Percentiles rank a stretch among this genome's conserved stretches.
Conservation (phyloP, 2,888 invertebrate genomes). For the Priocnemis perturbator region DNA sequence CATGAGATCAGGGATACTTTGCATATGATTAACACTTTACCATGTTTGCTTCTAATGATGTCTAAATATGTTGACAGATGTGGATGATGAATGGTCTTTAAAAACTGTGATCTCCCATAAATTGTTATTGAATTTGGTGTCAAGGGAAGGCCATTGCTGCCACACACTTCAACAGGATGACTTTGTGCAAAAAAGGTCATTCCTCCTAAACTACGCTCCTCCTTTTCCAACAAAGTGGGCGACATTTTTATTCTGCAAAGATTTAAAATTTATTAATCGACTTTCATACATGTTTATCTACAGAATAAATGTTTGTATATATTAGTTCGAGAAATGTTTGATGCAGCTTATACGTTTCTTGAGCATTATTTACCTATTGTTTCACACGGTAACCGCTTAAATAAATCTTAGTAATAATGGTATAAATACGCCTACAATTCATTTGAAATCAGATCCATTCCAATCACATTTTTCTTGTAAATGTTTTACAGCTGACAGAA, state of each 20-base stretch:
- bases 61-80: conserved; percentile 94
- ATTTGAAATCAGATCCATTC: neutral
- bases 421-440: neutral
- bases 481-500: too few species aligned
- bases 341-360: too few species aligned
- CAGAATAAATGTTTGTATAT: too few species aligned
- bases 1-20: neutral
- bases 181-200: conserved; percentile 93
- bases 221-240: conserved; percentile 73
- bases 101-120: conserved; percentile 89
- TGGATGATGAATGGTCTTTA: conserved; percentile 87
- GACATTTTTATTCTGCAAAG: conserved; percentile 59
- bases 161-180: conserved; percentile 93
- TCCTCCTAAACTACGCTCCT: conserved; percentile 84
- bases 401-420: neutral
- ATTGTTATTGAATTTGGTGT: conserved; percentile 98
- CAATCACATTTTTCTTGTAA: too few species aligned
- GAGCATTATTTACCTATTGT: too few species aligned
- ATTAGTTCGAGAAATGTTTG: too few species aligned
- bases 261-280: neutral
- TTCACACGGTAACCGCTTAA: neutral
- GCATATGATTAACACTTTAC: conserved; percentile 75
- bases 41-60: conserved; percentile 94
- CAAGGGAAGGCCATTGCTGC: conserved; percentile 95
- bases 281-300: neutral